Evolutionary conservation across 1,140 invertebrate species (phyloP).

Genomic region (Kradibia gibbosae): DNA sequence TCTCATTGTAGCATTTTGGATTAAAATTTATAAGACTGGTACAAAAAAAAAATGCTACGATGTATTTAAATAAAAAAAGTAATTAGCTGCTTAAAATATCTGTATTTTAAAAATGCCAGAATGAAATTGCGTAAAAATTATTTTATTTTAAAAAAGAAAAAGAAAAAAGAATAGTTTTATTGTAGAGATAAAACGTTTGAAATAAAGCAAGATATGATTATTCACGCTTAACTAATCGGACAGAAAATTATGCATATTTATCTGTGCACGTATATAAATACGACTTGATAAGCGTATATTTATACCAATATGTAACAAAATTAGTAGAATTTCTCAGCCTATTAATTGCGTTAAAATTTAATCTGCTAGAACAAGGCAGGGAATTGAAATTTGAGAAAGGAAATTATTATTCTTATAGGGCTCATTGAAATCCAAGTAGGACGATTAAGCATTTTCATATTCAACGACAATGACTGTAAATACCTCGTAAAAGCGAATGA

Average conservation of each 20-base stretch:
- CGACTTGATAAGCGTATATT: neutral
- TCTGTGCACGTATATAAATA: neutral
- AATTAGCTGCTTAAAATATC: neutral
- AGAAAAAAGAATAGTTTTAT: neutral
- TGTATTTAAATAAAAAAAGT: neutral
- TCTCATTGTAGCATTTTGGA: no score
- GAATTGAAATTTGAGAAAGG: no score
- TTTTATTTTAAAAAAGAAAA: neutral
- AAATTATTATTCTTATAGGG: no score
- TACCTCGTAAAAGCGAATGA: no score
- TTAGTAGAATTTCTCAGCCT: constrained; percentile 6
- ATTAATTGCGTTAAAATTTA: no score
- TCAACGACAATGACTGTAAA: no score
- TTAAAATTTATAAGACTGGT: no score
- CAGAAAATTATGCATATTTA: neutral
- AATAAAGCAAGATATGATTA: neutral
- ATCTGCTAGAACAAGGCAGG: no score
- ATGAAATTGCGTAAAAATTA: neutral
- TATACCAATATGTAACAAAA: constrained; percentile 15
- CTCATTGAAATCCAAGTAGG: no score
- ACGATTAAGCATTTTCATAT: no score
- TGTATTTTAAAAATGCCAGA: neutral
- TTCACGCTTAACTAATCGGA: neutral
- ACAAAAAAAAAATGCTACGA: no score
- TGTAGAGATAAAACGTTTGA: neutral